phyloP scores from a whole-genome alignment of 1,140 invertebrate genomes.

The Melitaea cinxia region DNA sequence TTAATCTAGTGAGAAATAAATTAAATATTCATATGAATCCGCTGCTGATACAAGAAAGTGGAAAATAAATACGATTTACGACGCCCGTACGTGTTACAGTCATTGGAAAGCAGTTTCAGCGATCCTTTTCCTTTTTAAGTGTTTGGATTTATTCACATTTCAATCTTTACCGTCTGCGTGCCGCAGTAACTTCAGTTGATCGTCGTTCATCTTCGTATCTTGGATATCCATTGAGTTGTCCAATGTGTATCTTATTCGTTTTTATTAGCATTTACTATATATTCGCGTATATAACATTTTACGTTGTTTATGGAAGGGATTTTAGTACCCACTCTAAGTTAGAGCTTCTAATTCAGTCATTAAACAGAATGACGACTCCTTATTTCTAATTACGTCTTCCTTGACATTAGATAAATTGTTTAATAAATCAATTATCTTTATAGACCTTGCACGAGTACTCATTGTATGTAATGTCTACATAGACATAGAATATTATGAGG shows the following conservation, averaged over 20 bases:
- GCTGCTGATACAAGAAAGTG: neutral
- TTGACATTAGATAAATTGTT: too few species aligned
- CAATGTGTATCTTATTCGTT: neutral
- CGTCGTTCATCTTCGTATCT: neutral
- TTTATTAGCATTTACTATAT: too few species aligned
- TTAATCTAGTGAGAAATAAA: neutral
- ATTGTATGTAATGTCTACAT: too few species aligned
- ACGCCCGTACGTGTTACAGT: neutral
- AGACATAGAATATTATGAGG: too few species aligned
- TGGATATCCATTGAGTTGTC: neutral
- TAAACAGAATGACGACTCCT: too few species aligned
- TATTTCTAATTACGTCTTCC: too few species aligned
- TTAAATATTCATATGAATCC: neutral
- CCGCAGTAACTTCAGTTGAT: neutral
- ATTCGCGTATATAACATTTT: too few species aligned
- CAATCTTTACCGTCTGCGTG: neutral
- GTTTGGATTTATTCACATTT: conserved; percentile 7
- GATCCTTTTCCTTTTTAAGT: conserved; percentile 2
- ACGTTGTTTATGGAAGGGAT: too few species aligned
- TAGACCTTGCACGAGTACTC: too few species aligned
- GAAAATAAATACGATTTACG: neutral
- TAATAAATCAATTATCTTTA: too few species aligned
- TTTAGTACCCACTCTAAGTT: too few species aligned
- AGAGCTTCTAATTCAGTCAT: too few species aligned
- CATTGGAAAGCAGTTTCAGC: conserved; percentile 19